Conservation (phyloP, 2,888 invertebrate species). For the Tenthredo distinguenda region DNA sequence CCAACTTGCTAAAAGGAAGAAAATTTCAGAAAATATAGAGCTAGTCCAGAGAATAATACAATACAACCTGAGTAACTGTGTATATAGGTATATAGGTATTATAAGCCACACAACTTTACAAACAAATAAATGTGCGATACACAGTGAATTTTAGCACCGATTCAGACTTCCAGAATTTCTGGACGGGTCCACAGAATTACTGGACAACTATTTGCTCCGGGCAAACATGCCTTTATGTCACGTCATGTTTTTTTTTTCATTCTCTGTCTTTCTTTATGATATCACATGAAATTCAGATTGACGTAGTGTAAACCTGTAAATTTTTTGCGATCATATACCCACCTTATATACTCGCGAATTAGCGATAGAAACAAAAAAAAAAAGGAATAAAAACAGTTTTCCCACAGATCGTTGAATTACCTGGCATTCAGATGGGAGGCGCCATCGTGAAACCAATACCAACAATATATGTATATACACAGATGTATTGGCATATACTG, state of each 20-base stretch:
- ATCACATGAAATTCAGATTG: slow-evolving; percentile 19
- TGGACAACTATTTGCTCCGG: neutral
- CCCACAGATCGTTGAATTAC: slow-evolving; percentile 22
- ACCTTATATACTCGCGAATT: neutral
- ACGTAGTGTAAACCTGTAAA: neutral
- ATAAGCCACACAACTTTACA: neutral
- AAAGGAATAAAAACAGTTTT: slow-evolving; percentile 30
- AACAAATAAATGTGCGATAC: slow-evolving; percentile 7
- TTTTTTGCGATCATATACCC: neutral
- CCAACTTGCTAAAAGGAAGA: slow-evolving; percentile 74
- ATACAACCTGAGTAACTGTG: slow-evolving; percentile 21
- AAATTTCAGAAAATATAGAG: slow-evolving; percentile 70
- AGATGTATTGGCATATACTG: neutral
- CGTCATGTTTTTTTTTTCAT: slow-evolving; percentile 10
- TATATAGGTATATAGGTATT: neutral
- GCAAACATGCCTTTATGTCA: neutral
- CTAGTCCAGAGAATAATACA: slow-evolving; percentile 51
- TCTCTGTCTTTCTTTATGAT: neutral
- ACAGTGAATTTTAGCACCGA: slow-evolving; percentile 22
- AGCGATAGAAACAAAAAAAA: neutral
- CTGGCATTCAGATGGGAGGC: neutral
- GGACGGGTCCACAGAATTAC: neutral
- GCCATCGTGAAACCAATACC: slow-evolving; percentile 20
- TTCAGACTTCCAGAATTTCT: neutral
- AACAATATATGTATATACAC: neutral